Base-by-base conservation (phyloP, 2,888 invertebrate species). In the Tortricodes alternella region DNA sequence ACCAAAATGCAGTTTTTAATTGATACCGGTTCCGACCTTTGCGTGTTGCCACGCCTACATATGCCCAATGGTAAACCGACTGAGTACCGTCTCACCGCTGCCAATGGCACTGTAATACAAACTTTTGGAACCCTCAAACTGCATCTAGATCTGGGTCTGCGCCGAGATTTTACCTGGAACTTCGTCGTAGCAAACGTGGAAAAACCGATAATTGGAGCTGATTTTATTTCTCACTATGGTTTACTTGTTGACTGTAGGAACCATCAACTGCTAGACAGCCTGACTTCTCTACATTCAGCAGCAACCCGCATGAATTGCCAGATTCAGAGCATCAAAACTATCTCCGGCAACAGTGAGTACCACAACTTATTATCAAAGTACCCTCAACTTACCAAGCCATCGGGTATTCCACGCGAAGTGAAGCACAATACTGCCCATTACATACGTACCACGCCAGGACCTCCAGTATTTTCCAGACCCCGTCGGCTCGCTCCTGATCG, bases 71-170 rank as follows among this genome's bases (percentile, higher is more conserved):
- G 32, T 32, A 32, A 35, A 35, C 35, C 35, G 35, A 24, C 35
- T 35, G 35, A 15, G 35, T 35, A 32, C 32, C 35, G 35, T 3
- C 15, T 32, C 16, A 74, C 13, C 32, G 32, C 32, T 72, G 0
- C 79, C 81, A 56, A 76, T 78, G 0, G 71, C 83, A 55, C 78
- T 80, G 35, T 58, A 1, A 32, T 53, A 3, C 34, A 48, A 11
- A 61, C 53, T 1, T 41, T 62, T 11, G 32, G n/a, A 48, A 57
- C 11, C 57, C 4, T 62, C 16, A 52, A 34, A 9, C 37, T 1
- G 19, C 51, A 1, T 32, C 32, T 32, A 4, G 19, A 44, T 11
- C 7, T 8, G 1, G 51, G 68, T 3, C 66, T 67, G 37, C 32
- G 32, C 5, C 32, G 32, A n/a, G 69, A 67, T 2, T 41, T 32